phyloP scores from a whole-genome alignment of 2,888 invertebrate species.

The Ashinkailepas kermadecensis region DNA sequence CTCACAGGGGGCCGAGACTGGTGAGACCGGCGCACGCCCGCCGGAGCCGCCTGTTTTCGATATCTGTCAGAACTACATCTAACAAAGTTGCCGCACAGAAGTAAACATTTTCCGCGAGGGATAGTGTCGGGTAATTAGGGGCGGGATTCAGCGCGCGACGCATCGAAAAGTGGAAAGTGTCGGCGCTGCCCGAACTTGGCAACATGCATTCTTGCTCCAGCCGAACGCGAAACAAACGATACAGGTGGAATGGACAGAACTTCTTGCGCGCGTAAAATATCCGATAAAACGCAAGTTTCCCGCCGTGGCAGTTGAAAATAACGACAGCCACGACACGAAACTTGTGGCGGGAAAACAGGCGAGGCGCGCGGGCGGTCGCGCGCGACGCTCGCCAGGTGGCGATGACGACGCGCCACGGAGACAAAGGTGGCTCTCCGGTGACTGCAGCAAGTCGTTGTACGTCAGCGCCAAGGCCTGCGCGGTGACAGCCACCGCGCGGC shows the following conservation, averaged over 20 bases:
- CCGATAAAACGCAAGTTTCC: constrained; percentile 7
- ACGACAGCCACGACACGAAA: no score
- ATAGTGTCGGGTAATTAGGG: constrained; percentile 10
- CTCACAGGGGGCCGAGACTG: background rate
- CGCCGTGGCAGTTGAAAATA: background rate
- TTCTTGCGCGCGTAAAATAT: constrained; percentile 10
- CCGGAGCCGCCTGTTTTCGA: background rate
- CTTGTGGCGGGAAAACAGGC: no score
- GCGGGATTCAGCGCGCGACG: background rate
- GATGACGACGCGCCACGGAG: background rate
- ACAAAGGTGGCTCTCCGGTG: background rate
- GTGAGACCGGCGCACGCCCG: background rate
- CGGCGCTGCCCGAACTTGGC: background rate
- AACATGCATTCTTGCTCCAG: background rate
- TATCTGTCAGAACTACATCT: constrained; percentile 13
- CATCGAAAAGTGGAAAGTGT: background rate
- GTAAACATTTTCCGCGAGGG: constrained; percentile 3
- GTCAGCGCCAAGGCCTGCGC: background rate
- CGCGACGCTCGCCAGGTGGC: no score
- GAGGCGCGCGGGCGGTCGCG: no score
- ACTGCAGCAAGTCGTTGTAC: background rate
- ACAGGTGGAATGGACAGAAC: background rate
- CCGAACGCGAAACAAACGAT: background rate
- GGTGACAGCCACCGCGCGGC: background rate
- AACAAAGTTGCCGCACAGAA: constrained; percentile 6